Evolutionary conservation across 2,113 vertebrate genomes (phyloP).

Genomic region (Cryptotis parvus): DNA sequence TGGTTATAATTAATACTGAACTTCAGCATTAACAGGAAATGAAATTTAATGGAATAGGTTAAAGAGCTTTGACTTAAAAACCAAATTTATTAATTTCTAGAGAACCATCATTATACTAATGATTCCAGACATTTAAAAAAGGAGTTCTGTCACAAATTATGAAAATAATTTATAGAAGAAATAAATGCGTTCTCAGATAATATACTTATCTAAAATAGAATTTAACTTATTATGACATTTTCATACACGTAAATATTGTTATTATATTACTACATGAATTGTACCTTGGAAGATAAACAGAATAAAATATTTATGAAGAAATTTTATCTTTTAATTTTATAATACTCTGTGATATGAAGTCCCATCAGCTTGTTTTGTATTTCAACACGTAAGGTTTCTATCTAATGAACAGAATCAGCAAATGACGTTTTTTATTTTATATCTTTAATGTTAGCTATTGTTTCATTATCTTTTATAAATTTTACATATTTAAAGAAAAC

Average conservation of each 20-base stretch:
- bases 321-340: constrained; percentile 3
- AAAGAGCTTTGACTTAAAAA: constrained; percentile 72
- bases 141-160: neutral
- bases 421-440: neutral
- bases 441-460: neutral
- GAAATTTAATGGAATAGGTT: constrained; percentile 77
- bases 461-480: constrained; percentile 17
- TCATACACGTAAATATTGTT: neutral
- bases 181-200: neutral
- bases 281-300: neutral
- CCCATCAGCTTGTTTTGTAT: neutral
- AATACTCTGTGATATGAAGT: neutral
- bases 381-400: constrained; percentile 12
- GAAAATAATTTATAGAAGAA: constrained; percentile 64
- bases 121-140: constrained; percentile 71
- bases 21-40: constrained; percentile 77
- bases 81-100: constrained; percentile 66
- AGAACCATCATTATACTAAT: constrained; percentile 61
- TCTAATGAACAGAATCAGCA: neutral
- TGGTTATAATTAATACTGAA: constrained; percentile 81
- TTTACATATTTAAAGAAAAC: neutral
- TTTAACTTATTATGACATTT: constrained; percentile 20
- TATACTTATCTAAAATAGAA: neutral
- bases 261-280: too few relatives aligned
- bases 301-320: neutral